Evolutionary conservation across 2,888 invertebrate genomes (phyloP).

Genomic region (Pristionchus arcanus): DNA sequence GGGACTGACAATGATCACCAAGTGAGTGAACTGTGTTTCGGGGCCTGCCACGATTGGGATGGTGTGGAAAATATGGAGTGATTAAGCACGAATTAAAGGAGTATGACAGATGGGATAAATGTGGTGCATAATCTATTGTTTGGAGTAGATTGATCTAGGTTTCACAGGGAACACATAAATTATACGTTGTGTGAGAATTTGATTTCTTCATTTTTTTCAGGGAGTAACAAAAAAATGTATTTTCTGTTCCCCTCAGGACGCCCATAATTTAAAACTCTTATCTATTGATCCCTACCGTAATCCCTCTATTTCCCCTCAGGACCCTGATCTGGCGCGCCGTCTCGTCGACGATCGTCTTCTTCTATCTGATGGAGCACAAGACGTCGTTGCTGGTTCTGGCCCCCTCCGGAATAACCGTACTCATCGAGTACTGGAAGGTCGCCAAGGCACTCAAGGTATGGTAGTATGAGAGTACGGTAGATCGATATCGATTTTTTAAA

Average conservation of each 20-base stretch:
- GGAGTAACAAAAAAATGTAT: too few relatives aligned
- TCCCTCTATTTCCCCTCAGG: conserved; percentile 59
- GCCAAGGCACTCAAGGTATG: conserved; percentile 89
- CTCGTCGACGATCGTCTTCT: conserved; percentile 92
- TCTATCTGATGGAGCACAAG: conserved; percentile 93
- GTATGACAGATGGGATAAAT: too few relatives aligned
- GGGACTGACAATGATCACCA: too few relatives aligned
- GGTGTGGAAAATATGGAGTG: too few relatives aligned
- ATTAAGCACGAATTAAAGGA: conserved; percentile 84
- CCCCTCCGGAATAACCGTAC: conserved; percentile 89
- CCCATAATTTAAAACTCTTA: too few relatives aligned
- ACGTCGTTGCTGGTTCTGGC: conserved; percentile 91
- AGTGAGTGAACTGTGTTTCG: too few relatives aligned
- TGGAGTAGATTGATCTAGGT: background rate
- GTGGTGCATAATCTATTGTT: too few relatives aligned
- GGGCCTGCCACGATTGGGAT: too few relatives aligned
- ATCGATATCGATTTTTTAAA: background rate
- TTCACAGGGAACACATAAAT: background rate
- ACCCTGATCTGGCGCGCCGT: conserved; percentile 92
- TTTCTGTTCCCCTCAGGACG: too few relatives aligned
- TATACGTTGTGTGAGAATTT: too few relatives aligned
- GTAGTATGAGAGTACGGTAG: conserved; percentile 3
- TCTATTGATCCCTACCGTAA: background rate
- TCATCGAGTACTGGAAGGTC: conserved; percentile 94
- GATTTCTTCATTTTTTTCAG: too few relatives aligned